Conservation (phyloP, 2,888 invertebrate species). For the Chalcosyrphus nemorum region DNA sequence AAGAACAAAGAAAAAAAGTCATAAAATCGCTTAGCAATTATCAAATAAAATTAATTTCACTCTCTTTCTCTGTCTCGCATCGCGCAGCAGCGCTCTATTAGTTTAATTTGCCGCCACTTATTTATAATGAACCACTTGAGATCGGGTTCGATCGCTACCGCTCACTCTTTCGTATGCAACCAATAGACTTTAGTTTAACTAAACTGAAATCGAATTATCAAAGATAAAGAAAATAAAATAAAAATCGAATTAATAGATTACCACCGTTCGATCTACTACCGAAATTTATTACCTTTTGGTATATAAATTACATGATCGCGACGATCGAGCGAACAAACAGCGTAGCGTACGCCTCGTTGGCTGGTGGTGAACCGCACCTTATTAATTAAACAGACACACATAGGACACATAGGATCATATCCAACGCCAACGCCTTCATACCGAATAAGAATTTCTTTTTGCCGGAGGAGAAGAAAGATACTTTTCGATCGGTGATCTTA, state of each 20-base stretch:
- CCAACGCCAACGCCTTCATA: slow-evolving; percentile 38
- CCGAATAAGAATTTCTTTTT: background rate
- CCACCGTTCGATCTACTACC: slow-evolving; percentile 52
- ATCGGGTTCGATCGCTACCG: background rate
- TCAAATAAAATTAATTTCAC: background rate
- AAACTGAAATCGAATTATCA: background rate
- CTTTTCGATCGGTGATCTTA: slow-evolving; percentile 25
- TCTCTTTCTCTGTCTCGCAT: too few species aligned
- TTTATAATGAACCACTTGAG: slow-evolving; percentile 31
- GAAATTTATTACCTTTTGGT: slow-evolving; percentile 42
- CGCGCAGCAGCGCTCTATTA: too few species aligned
- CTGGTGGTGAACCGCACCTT: slow-evolving; percentile 47
- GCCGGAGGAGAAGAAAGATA: slow-evolving; percentile 19
- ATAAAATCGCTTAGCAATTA: background rate
- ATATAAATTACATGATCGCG: slow-evolving; percentile 51
- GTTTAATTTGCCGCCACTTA: slow-evolving; percentile 19
- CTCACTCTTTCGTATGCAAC: background rate
- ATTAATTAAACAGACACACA: background rate
- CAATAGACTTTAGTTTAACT: background rate
- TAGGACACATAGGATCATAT: background rate
- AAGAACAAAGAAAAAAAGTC: background rate
- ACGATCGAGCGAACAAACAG: slow-evolving; percentile 37
- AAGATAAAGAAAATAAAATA: background rate
- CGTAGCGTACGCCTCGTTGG: slow-evolving; percentile 7
- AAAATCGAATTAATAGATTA: slow-evolving; percentile 28